Evolutionary conservation across 2,113 vertebrate genomes (phyloP), one percentile per base, ranked within the genome.

Genomic region (Nesogale talazaci): DNA sequence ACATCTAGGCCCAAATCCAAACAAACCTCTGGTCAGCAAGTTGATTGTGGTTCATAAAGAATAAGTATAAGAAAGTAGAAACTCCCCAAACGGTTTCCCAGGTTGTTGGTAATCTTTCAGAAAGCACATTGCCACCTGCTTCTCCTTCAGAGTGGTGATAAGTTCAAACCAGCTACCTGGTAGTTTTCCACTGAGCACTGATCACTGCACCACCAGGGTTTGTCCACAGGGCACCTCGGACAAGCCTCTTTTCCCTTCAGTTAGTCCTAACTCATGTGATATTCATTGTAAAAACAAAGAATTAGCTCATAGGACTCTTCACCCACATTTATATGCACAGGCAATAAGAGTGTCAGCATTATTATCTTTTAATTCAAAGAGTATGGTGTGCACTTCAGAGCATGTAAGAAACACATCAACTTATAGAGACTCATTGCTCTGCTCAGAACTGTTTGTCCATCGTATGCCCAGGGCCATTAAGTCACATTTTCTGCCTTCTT

Each of bases 311-410:
- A 0, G 2, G 46, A 8, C 11, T 93, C 82, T 72, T 34, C 2
- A 3, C 11, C 29, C 34, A 46, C 78, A 59, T 46, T 72, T 42
- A 0, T 86, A 56, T 67, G 38, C 40, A 23, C 40, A 40, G 40
- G 3, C 9, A 61, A 14, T 67, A n/a, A 81, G 38, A 65, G 8
- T 69, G 7, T 56, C 38, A 70, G 56, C 1, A 80, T 20, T 6
- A 46, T 83, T 90, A 19, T 38, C 72, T 93, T 89, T 89, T 87
- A 89, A 91, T 83, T 69, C 57, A 69, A 29, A 86, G 25, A 31
- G 3, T 25, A 19, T 81, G 59, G 6, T 29, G 5, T 69, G 36
- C 25, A 59, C 29, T 67, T 85, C 40, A 36, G 36, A 83, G 8
- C 65, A 67, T 83, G 29, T 63, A 46, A 11, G 83, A 85, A 78